phyloP scores from a whole-genome alignment of 2,113 vertebrate species.

The Aleadryas rufinucha region DNA sequence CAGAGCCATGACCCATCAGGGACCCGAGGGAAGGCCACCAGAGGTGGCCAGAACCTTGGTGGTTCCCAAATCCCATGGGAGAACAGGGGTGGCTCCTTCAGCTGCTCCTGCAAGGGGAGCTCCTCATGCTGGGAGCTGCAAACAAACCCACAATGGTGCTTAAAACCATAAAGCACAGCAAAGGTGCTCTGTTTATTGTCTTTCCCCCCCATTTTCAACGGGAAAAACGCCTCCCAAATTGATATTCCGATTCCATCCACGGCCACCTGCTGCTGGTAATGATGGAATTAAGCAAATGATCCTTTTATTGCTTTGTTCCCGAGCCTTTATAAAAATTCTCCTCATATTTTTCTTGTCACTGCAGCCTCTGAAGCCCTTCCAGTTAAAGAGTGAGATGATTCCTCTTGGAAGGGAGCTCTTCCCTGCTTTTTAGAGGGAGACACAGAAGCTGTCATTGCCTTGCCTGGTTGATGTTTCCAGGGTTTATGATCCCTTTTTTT shows the following conservation, averaged over 20 bases:
- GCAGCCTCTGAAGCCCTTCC: not conserved
- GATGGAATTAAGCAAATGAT: slow-evolving; percentile 21
- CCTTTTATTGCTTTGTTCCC: not conserved
- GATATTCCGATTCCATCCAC: not conserved
- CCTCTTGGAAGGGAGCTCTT: not conserved
- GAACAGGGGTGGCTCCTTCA: no score
- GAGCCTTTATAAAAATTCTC: not conserved
- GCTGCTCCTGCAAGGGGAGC: not conserved
- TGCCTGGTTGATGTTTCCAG: not conserved
- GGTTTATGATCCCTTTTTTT: not conserved
- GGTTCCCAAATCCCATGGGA: no score
- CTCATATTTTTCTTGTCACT: not conserved
- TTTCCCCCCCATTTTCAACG: not conserved
- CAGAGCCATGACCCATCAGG: no score
- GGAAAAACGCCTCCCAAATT: not conserved
- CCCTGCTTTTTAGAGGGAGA: not conserved
- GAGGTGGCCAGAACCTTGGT: no score
- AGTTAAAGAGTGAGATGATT: not conserved
- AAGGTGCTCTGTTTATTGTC: not conserved
- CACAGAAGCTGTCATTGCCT: not conserved
- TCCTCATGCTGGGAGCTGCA: not conserved
- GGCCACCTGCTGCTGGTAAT: not conserved
- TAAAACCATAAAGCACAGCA: not conserved
- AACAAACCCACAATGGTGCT: rapidly evolving
- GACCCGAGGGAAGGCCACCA: no score